Evolutionary conservation across 2,888 invertebrate species (phyloP), one percentile per base, ranked within the genome.

Genomic region (Hofmannophila pseudospretella): DNA sequence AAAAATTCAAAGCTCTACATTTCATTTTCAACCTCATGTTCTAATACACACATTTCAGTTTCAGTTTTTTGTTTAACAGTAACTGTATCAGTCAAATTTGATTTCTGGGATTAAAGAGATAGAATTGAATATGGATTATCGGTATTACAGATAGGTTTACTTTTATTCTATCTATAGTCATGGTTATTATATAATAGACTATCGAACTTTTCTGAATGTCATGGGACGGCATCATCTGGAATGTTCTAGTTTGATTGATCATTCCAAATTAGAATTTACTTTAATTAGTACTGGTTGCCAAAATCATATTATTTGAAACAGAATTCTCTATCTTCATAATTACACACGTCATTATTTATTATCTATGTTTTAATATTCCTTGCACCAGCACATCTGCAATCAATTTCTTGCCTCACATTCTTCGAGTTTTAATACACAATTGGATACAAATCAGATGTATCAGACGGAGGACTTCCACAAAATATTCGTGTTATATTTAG

Each of bases 171-270:
- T 49, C 51, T 23, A 7, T 22, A 22, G n/a, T 23, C 23, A n/a
- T 54, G 49, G 59, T 67, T 56, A 62, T 64, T 55, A 59, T 58
- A 57, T 23, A 23, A 23, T 56, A 55, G 44, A 51, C 35, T 51
- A 54, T 59, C 45, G 53, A 49, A 58, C 43, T 48, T 49, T 53
- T 59, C 58, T 45, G 53, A 50, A 43, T 43, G 36, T 36, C 30
- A 22, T 2, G 5, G 13, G 49, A 41, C 4, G 5, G 13, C 49
- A 41, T 37, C 41, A 39, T 51, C 51, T 54, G 51, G 57, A 58
- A 58, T 55, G 41, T 58, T 61, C 46, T 13, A 34, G 7, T 27
- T 23, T 9, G 9, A n/a, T n/a, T n/a, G n/a, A n/a, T n/a, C n/a
- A n/a, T n/a, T n/a, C n/a, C n/a, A n/a, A n/a, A n/a, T n/a, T n/a